Evolutionary conservation across 2,113 vertebrate genomes (phyloP).

Genomic region (Panthera uncia): DNA sequence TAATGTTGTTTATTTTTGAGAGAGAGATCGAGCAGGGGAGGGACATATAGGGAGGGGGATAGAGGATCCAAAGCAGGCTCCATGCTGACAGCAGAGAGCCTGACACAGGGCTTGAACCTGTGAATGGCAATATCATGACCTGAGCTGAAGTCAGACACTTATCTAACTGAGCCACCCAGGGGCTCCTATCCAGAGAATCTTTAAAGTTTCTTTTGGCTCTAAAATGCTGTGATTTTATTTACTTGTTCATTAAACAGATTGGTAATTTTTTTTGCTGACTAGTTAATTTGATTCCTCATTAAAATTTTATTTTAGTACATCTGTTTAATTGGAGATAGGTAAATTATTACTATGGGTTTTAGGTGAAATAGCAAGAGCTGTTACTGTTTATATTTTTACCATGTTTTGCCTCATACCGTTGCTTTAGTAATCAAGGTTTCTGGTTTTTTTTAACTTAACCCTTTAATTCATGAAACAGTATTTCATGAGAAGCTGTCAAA

Average conservation of each 20-base stretch:
- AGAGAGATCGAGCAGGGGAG: too few relatives aligned
- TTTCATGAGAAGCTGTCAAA: conserved; percentile 38
- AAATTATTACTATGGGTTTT: neutral
- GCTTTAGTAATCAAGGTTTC: neutral
- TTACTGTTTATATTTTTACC: neutral
- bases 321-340: neutral
- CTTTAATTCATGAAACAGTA: conserved; percentile 27
- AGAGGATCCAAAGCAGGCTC: too few relatives aligned
- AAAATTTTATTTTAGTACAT: neutral
- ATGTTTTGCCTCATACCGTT: neutral
- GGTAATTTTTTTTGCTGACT: conserved; percentile 35
- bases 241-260: neutral
- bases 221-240: neutral
- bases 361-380: neutral
- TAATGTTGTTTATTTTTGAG: too few relatives aligned
- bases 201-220: neutral
- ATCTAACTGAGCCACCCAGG: too few relatives aligned
- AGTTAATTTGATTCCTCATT: neutral
- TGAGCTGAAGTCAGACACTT: too few relatives aligned
- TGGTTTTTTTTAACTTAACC: neutral
- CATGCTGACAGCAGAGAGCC: too few relatives aligned
- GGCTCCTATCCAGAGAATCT: neutral
- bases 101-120: too few relatives aligned
- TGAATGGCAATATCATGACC: too few relatives aligned
- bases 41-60: too few relatives aligned